Evolutionary conservation across 2,797 vertebrate species (phyloP), one percentile per base, ranked within the genome.

Genomic region (Carduelis carduelis): DNA sequence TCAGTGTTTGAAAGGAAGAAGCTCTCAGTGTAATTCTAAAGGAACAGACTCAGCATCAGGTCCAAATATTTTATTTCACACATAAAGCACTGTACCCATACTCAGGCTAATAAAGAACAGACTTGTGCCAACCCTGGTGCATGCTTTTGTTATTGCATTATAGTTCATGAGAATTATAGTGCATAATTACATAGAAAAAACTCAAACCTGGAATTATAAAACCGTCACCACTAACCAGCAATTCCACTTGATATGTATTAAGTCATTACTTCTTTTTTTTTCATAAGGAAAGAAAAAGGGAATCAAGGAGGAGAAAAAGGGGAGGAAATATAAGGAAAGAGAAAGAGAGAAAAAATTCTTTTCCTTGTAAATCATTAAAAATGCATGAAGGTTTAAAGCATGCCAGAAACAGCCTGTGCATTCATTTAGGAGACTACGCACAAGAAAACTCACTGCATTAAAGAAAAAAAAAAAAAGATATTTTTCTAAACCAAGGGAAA

Each of bases 301-400:
- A 89, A 60, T 77, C 35, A n/a, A 80, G 71, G 24, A 89, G 47
- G 32, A 91, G 16, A 49, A 87, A 95, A 81, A 89, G n/a, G 47
- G 8, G 15, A 34, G 28, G 22, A 53, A 35, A 35, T 13, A 19
- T 30, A 68, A 34, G 37, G 35, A 87, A 50, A 79, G 96, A 98
- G 97, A 97, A 88, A 95, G 55, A 91, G 92, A 95, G 88, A 88
- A 97, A 98, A 98, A 98, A 98, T 97, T 95, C 98, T 98, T 98
- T 98, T 98, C 98, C 98, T 99, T 99, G 98, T 98, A 98, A 98
- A 98, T 98, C 98, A 99, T 99, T 99, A 99, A 99, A 99, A 98
- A 98, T 99, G 98, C 97, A 99, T 99, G 98, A 98, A 98, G 97
- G 98, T 97, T 98, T 98, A 98, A 98, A 98, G 98, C 97, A 97